phyloP scores from a whole-genome alignment of 2,797 vertebrate species.

The Argyrosomus regius region DNA sequence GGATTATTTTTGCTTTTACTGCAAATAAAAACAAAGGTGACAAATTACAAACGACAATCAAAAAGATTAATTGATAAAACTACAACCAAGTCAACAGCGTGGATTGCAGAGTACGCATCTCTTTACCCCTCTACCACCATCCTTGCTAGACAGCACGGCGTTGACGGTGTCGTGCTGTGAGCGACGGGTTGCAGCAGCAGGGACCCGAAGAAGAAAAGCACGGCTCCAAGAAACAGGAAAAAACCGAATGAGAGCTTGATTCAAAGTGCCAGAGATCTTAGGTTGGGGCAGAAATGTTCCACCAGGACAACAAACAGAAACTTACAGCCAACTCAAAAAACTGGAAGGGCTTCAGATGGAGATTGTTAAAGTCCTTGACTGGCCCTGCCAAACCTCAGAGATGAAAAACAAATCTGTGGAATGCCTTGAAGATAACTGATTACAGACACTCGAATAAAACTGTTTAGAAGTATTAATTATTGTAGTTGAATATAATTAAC shows the following conservation, averaged over 20 bases:
- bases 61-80: conserved; percentile 15
- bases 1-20: conserved; percentile 1
- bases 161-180: not conserved
- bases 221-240: conserved; percentile 36
- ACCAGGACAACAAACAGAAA: conserved; percentile 47
- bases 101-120: not conserved
- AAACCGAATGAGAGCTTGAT: conserved; percentile 17
- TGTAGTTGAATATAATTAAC: conserved; percentile 11
- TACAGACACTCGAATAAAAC: conserved; percentile 24
- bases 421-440: conserved; percentile 62
- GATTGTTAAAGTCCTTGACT: conserved; percentile 46
- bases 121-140: not conserved
- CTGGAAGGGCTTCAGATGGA: conserved; percentile 52
- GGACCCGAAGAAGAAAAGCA: conserved; percentile 4
- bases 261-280: conserved; percentile 46
- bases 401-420: conserved; percentile 46
- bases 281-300: conserved; percentile 30
- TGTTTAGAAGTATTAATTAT: conserved; percentile 5
- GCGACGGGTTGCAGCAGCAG: not conserved
- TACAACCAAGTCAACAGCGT: not conserved
- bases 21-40: not conserved
- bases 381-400: conserved; percentile 46
- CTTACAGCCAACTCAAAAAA: conserved; percentile 45
- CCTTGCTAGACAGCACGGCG: not conserved
- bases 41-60: conserved; percentile 4